Conservation (phyloP, 2,888 invertebrate species). For the Meteorus cinctellus region DNA sequence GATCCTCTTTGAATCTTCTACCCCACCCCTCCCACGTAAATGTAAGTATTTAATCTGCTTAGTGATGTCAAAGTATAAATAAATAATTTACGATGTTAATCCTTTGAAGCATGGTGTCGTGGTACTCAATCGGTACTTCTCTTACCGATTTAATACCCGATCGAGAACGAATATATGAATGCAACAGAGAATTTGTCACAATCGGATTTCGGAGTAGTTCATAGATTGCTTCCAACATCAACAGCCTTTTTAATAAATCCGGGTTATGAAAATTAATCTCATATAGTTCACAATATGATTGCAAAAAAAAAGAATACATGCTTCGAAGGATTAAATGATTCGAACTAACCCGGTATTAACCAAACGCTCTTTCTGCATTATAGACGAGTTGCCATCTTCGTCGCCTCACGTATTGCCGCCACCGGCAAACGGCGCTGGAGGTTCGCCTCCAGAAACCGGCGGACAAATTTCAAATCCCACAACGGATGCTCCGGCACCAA, state of each 20-base stretch:
- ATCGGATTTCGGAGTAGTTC: too few relatives aligned
- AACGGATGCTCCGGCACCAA: conserved; percentile 79
- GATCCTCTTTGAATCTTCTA: conserved; percentile 80
- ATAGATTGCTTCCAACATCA: too few relatives aligned
- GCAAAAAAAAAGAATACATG: too few relatives aligned
- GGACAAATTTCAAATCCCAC: conserved; percentile 74
- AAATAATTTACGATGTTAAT: conserved; percentile 19
- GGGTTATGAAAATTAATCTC: too few relatives aligned
- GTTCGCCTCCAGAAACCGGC: conserved; percentile 72
- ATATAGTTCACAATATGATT: too few relatives aligned
- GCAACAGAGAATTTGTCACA: too few relatives aligned
- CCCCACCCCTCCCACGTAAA: conserved; percentile 77
- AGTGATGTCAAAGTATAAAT: neutral
- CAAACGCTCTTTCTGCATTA: neutral
- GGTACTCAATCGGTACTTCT: neutral
- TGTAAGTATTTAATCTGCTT: conserved; percentile 68
- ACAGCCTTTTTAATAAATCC: too few relatives aligned
- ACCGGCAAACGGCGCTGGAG: conserved; percentile 71
- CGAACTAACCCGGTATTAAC: too few relatives aligned
- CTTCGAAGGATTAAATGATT: too few relatives aligned
- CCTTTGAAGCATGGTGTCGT: conserved; percentile 18
- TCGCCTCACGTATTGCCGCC: conserved; percentile 72
- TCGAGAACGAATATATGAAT: neutral
- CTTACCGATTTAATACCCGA: neutral
- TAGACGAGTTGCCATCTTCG: conserved; percentile 74